Evolutionary conservation across 2,797 vertebrate genomes (phyloP).

Genomic region (Periophthalmus magnuspinnatus): DNA sequence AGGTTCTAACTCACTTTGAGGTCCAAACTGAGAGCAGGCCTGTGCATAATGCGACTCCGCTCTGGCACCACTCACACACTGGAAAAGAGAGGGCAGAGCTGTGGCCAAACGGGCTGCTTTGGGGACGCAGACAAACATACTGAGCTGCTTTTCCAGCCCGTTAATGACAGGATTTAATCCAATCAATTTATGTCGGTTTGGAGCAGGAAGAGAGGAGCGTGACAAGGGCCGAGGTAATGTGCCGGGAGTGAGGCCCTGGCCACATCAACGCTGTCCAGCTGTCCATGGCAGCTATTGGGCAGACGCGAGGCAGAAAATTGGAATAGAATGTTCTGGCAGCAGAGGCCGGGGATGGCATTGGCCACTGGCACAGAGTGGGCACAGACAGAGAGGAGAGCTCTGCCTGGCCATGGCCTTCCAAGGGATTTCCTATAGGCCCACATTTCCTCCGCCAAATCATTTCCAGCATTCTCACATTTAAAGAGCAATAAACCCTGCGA

Average conservation of each 20-base stretch:
- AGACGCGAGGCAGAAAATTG: slow-evolving; percentile 75
- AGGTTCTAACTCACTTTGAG: slow-evolving; percentile 50
- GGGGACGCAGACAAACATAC: slow-evolving; percentile 75
- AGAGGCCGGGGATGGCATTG: slow-evolving; percentile 69
- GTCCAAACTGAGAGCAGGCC: slow-evolving; percentile 63
- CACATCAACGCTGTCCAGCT: slow-evolving; percentile 75
- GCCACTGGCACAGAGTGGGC: slow-evolving; percentile 69
- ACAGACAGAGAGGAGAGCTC: slow-evolving; percentile 52
- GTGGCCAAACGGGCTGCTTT: slow-evolving; percentile 71
- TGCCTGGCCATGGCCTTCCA: slow-evolving; percentile 66
- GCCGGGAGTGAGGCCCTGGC: slow-evolving; percentile 75
- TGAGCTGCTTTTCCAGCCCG: slow-evolving; percentile 79
- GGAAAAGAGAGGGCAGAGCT: slow-evolving; percentile 66
- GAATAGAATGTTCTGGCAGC: slow-evolving; percentile 79
- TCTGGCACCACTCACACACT: slow-evolving; percentile 66
- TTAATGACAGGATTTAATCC: slow-evolving; percentile 82
- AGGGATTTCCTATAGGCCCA: slow-evolving; percentile 77
- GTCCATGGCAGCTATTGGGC: slow-evolving; percentile 75
- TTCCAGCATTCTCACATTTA: slow-evolving; percentile 74
- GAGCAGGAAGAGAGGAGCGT: slow-evolving; percentile 74
- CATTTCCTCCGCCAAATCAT: slow-evolving; percentile 66
- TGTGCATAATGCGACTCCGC: slow-evolving; percentile 71
- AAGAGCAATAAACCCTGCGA: slow-evolving; percentile 74
- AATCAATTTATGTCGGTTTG: slow-evolving; percentile 80
- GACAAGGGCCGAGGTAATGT: slow-evolving; percentile 76